Conservation (phyloP, 2,113 vertebrate species). For the Amia ocellicauda region DNA sequence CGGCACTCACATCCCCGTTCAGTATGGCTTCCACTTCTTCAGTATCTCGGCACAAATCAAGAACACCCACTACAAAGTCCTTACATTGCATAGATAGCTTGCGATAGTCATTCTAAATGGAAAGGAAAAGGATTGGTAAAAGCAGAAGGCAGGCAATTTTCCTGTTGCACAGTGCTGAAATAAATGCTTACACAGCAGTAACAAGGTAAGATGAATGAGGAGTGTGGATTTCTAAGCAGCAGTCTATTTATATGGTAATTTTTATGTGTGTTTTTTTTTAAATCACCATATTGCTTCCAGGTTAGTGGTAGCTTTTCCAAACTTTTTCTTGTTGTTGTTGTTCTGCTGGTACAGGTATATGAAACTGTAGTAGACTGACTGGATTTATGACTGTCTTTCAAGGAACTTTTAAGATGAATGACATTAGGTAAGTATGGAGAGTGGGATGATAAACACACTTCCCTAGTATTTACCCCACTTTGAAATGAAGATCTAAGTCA, state of each 20-base stretch:
- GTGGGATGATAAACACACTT: too few relatives aligned
- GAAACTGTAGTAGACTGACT: too few relatives aligned
- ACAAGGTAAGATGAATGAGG: not conserved
- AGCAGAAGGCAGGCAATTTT: not conserved
- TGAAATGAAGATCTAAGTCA: too few relatives aligned
- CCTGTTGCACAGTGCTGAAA: not conserved
- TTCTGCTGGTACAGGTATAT: too few relatives aligned
- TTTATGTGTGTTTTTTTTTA: not conserved
- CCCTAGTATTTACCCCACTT: too few relatives aligned
- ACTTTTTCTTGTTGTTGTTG: too few relatives aligned
- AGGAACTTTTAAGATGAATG: too few relatives aligned
- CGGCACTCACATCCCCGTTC: constrained; percentile 74
- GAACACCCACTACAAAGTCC: constrained; percentile 84
- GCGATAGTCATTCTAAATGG: constrained; percentile 80
- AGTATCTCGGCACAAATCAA: constrained; percentile 81
- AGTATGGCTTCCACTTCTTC: constrained; percentile 86
- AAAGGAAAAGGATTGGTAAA: constrained; percentile 14
- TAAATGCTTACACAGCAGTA: constrained; percentile 2
- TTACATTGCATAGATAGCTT: constrained; percentile 91
- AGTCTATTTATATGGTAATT: constrained; percentile 4
- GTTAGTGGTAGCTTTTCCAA: too few relatives aligned
- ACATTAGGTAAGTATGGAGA: too few relatives aligned
- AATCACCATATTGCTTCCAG: not conserved
- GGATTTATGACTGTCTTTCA: too few relatives aligned
- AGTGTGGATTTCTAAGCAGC: not conserved